Evolutionary conservation across 1,140 invertebrate genomes (phyloP).

Genomic region (Agrilus planipennis): DNA sequence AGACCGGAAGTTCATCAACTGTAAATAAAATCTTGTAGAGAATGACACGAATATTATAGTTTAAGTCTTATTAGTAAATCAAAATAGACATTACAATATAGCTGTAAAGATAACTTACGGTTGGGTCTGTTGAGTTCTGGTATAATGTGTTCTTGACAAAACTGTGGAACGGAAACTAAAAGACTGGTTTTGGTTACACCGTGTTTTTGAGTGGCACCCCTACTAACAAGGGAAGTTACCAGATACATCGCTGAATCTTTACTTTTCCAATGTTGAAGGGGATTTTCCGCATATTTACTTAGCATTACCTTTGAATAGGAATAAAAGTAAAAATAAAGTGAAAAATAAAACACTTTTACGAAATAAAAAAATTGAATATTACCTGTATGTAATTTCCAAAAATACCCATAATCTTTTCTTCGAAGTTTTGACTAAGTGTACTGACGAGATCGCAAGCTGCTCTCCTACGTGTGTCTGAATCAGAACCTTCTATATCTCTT

Average conservation of each 20-base stretch:
- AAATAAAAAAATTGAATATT: background rate
- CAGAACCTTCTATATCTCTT: constrained; percentile 96
- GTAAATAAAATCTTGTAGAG: constrained; percentile 25
- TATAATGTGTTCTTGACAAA: constrained; percentile 72
- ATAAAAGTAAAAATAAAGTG: too few species aligned
- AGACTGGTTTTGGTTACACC: constrained; percentile 85
- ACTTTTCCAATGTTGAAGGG: constrained; percentile 71
- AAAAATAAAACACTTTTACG: background rate
- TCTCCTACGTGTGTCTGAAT: constrained; percentile 87
- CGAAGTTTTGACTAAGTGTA: constrained; percentile 78
- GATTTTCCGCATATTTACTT: constrained; percentile 62
- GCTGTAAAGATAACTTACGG: constrained; percentile 38
- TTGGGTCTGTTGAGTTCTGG: constrained; percentile 69
- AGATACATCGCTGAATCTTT: constrained; percentile 95
- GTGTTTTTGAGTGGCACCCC: constrained; percentile 81
- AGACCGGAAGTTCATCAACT: constrained; percentile 80
- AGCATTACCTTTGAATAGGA: constrained; percentile 58
- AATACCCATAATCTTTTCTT: constrained; percentile 82
- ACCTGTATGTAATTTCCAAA: constrained; percentile 79
- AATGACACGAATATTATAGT: background rate
- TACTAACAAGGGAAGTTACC: constrained; percentile 85
- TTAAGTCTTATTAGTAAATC: background rate
- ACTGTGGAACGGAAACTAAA: constrained; percentile 79
- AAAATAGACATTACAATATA: background rate
- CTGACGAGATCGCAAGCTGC: constrained; percentile 94